Base-by-base conservation (phyloP, 2,797 vertebrate genomes). In the Girardinus metallicus region DNA sequence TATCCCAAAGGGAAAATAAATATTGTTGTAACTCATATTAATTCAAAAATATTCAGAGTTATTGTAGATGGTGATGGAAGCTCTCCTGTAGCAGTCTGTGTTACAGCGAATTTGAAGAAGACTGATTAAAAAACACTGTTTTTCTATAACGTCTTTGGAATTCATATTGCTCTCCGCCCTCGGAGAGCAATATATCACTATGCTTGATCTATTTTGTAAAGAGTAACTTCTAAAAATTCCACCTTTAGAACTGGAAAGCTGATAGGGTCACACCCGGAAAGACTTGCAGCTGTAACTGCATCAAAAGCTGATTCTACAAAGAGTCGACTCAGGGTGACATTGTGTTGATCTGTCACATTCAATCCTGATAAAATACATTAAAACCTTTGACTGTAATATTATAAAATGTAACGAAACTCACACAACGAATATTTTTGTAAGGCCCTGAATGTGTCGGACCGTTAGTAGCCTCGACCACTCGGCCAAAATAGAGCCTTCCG, bases 401-500 rank as follows among this genome's bases (percentile, higher is more conserved):
- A n/a, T 13, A 70, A 71, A 46, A 46, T 71, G 41, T 16, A n/a
- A 71, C 13, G 0, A 46, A 29, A 39, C 41, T 71, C 11, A 46
- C n/a, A 29, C 23, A 3, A 68, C 2, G 1, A n/a, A 29, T 44
- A 71, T 15, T n/a, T 71, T 29, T 29, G 18, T 10, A 26, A 70
- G 23, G 68, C 26, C 10, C 66, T 26, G 23, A n/a, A n/a, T 75
- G 23, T 3, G 16, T 1, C 29, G 4, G 74, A 51, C 11, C 21
- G 9, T 60, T 72, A 80, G 6, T 23, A 5, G 34, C 23, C 49
- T 60, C 23, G 12, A 57, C 41, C 31, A 77, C 43, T 43, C 79
- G 8, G 78, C 79, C 51, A 86, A 89, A 92, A 83, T 78, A 87
- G 66, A 68, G 80, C 73, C 75, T 64, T 71, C 21, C 29, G 3